A percentile compares a stretch with the other conserved stretches of the same genome.
phyloP scores from a whole-genome alignment of 1,140 invertebrate genomes.

The Aplysia californica region DNA sequence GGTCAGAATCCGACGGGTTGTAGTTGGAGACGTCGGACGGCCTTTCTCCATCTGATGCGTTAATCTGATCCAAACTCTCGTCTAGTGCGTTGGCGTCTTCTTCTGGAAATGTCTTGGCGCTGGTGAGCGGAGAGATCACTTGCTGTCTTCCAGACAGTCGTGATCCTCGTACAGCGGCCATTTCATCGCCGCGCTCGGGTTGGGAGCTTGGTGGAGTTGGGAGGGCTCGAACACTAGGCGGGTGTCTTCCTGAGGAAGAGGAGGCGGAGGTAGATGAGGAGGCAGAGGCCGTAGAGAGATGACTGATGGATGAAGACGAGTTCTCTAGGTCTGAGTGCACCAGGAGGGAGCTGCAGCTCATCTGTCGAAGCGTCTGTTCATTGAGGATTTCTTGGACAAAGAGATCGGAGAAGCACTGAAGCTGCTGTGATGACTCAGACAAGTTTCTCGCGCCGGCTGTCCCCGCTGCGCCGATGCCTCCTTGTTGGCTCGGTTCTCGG shows the following conservation, averaged over 20 bases:
- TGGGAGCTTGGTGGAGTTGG: not conserved
- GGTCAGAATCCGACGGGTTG: constrained; percentile 33
- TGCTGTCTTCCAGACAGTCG: not conserved
- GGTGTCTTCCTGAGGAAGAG: not conserved
- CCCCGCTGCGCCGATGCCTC: no score
- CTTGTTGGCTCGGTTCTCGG: no score
- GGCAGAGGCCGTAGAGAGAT: constrained; percentile 10
- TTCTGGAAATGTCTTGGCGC: no score
- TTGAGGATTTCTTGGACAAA: constrained; percentile 25
- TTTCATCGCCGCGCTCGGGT: not conserved
- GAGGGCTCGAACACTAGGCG: not conserved
- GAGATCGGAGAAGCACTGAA: constrained; percentile 10
- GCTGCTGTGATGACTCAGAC: constrained; percentile 3
- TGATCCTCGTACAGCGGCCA: not conserved
- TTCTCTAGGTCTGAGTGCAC: constrained; percentile 17
- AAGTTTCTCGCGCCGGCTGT: no score
- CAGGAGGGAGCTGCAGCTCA: constrained; percentile 15
- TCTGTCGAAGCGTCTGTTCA: constrained; percentile 7
- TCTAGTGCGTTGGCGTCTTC: no score
- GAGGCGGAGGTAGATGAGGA: constrained; percentile 3
- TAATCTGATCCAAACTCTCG: constrained; percentile 18
- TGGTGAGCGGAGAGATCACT: not conserved
- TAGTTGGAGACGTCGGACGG: constrained; percentile 31
- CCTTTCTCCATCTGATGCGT: constrained; percentile 19
- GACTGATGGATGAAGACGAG: constrained; percentile 15